Evolutionary conservation across 1,140 invertebrate species (phyloP), one percentile per base, ranked within the genome.

Genomic region (Apolygus lucorum): DNA sequence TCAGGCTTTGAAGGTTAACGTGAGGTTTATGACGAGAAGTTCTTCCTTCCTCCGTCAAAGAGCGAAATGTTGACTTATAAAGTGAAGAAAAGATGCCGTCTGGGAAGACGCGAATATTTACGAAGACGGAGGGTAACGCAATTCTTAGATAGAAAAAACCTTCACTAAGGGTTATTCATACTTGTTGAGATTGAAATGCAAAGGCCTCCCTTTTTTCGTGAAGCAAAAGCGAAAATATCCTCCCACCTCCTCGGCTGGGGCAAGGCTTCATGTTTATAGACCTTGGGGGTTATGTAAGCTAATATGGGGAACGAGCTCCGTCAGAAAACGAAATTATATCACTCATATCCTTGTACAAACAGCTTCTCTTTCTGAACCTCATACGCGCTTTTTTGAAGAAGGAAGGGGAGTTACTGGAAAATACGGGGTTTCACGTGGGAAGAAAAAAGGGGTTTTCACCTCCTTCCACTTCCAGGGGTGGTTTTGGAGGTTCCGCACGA

Each of bases 331-430:
- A 59, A 59, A 59, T 59, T 59, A 59, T 59, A 24, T 59, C 54
- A 59, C 22, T 59, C 54, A 59, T 59, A 59, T 59, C 54, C 54
- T 59, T 24, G 13, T 59, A 14, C 54, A 59, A 59, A 59, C 54
- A 59, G 54, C 54, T 59, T 24, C 54, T 59, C 4, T n/a, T n/a
- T n/a, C 54, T 4, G 4, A 59, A 59, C 8, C 54, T 24, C 54
- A 59, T 24, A 59, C 22, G 11, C 4, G 54, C 54, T 59, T 22
- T 59, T 59, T 59, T n/a, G n/a, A n/a, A n/a, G n/a, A n/a, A n/a
- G n/a, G n/a, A n/a, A n/a, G 54, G 11, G 8, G 22, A 8, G 13
- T 59, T 22, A 11, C 54, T 4, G 22, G 22, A 59, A 11, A 59
- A 14, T 17, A 59, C 54, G 22, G 54, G 54, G 22, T 59, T 42